Conservation (phyloP, 30 jellyfish, hydroid and myxozoan species). For the Aurelia aurita complex sp. Pacific region DNA sequence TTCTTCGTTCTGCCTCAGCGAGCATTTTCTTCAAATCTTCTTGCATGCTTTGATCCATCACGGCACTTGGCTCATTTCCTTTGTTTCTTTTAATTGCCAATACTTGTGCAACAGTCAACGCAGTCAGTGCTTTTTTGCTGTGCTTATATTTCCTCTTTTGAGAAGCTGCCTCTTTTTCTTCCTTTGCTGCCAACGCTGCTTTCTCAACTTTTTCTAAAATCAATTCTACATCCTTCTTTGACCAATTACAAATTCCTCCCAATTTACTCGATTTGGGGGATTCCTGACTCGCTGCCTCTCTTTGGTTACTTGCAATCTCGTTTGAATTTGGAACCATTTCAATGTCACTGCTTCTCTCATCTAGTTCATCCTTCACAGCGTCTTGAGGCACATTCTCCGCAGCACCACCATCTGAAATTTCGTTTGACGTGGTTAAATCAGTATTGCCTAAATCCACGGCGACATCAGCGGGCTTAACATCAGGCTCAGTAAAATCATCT, state of each 20-base stretch:
- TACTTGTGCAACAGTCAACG: constrained; percentile 76
- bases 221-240: constrained; percentile 35
- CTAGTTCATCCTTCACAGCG: no score
- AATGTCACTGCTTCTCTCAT: no score
- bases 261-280: constrained; percentile 1
- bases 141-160: constrained; percentile 33
- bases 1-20: constrained; percentile 38
- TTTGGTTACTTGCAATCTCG: no score
- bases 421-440: no score
- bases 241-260: constrained; percentile 27
- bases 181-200: constrained; percentile 58
- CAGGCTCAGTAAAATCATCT: neutral
- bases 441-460: no score
- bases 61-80: constrained; percentile 24
- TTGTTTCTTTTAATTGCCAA: constrained; percentile 60
- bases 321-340: no score
- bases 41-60: constrained; percentile 30
- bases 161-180: constrained; percentile 53
- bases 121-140: constrained; percentile 58
- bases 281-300: no score
- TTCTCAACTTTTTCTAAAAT: constrained; percentile 46
- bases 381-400: no score
- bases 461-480: no score
- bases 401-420: no score
- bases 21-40: constrained; percentile 51